A percentile compares a stretch with the other conserved stretches of the same genome.
Conservation (phyloP, 2,113 vertebrate genomes). For the Python bivittatus region DNA sequence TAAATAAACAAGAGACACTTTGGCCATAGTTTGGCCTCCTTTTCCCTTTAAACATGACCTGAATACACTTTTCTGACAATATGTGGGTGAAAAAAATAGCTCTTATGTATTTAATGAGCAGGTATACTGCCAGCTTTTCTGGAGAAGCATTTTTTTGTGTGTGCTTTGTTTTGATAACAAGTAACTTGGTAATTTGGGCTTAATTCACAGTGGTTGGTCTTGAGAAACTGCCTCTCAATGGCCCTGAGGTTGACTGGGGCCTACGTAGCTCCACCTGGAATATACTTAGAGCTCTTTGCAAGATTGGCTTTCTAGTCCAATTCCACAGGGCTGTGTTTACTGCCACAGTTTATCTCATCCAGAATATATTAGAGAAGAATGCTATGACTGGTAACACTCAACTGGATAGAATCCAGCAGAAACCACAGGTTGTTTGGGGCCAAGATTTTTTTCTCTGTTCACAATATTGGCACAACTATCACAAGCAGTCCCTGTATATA, state of each 20-base stretch:
- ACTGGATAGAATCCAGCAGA: background rate
- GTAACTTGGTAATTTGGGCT: background rate
- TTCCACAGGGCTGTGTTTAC: background rate
- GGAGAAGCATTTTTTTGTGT: background rate
- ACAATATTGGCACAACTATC: background rate
- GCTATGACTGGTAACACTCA: rapidly evolving
- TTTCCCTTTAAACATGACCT: background rate
- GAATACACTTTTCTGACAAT: background rate
- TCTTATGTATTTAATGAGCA: background rate
- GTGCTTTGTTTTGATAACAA: background rate
- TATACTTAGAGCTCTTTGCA: background rate
- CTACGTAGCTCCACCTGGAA: background rate
- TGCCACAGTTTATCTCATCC: rapidly evolving
- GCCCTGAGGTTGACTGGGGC: background rate
- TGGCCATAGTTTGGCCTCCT: background rate
- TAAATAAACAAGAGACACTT: background rate
- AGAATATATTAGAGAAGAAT: background rate
- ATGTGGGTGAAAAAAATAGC: background rate
- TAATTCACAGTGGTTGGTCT: background rate
- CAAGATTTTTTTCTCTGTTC: background rate
- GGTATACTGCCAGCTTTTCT: background rate
- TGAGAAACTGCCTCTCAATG: background rate
- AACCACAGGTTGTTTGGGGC: background rate
- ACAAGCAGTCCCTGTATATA: rapidly evolving
- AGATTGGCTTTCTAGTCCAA: background rate